Conservation (phyloP, 1,140 invertebrate genomes). For the Trigoniulus corallinus region DNA sequence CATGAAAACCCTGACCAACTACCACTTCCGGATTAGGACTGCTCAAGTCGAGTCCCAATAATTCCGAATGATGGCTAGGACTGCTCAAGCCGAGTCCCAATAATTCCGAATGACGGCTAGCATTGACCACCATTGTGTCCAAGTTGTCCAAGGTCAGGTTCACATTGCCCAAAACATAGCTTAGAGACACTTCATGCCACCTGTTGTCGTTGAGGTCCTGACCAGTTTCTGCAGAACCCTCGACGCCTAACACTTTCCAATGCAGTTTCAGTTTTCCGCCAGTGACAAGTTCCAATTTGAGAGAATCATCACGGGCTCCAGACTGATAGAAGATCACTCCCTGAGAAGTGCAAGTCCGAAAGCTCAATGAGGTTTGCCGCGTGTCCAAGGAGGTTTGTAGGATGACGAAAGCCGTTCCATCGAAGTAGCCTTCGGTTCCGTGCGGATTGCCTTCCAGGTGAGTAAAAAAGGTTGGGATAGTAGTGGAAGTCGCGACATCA, state of each 20-base stretch:
- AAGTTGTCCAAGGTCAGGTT: constrained; percentile 17
- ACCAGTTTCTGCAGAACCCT: constrained; percentile 1
- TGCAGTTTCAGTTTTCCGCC: constrained; percentile 9
- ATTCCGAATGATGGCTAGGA: constrained; percentile 32
- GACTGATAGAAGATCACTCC: constrained; percentile 14
- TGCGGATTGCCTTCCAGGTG: too few relatives aligned
- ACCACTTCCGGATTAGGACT: constrained; percentile 41
- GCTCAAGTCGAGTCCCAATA: constrained; percentile 37
- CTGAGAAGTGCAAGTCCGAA: constrained; percentile 14
- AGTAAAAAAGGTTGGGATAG: too few relatives aligned
- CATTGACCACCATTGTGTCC: constrained; percentile 48
- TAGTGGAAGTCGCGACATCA: too few relatives aligned
- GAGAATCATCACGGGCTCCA: constrained; percentile 12
- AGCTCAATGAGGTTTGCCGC: constrained; percentile 13
- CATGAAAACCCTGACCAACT: constrained; percentile 54
- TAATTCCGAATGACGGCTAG: constrained; percentile 36
- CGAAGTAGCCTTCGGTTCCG: neutral
- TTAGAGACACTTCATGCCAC: constrained; percentile 15
- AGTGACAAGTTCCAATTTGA: constrained; percentile 9
- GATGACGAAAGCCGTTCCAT: constrained; percentile 1
- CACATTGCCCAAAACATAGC: constrained; percentile 11
- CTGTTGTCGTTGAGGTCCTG: constrained; percentile 11
- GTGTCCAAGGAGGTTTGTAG: constrained; percentile 8
- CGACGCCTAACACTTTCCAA: constrained; percentile 4
- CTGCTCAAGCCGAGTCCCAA: constrained; percentile 39